phyloP scores from a whole-genome alignment of 2,797 vertebrate genomes.

The Poeciliopsis paucimaculata region DNA sequence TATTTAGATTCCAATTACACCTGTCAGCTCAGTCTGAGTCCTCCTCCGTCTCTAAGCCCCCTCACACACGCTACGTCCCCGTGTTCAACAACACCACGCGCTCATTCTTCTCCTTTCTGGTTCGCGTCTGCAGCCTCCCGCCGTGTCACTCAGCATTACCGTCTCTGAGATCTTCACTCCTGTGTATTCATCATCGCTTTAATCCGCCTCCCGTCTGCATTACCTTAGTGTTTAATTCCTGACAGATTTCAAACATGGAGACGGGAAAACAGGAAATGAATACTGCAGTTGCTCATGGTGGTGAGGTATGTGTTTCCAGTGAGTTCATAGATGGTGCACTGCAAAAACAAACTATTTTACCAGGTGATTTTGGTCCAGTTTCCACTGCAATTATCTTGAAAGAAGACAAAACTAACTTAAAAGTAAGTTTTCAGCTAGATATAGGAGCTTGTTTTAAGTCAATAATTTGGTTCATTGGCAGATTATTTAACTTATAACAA shows the following conservation, averaged over 20 bases:
- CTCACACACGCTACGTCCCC: slow-evolving; percentile 41
- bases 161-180: slow-evolving; percentile 24
- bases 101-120: slow-evolving; percentile 58
- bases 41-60: slow-evolving; percentile 56
- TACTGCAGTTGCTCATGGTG: not conserved
- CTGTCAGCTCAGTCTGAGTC: slow-evolving; percentile 70
- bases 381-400: too few relatives aligned
- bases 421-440: too few relatives aligned
- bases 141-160: slow-evolving; percentile 66
- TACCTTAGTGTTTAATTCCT: slow-evolving; percentile 6
- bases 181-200: slow-evolving; percentile 30
- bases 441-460: too few relatives aligned
- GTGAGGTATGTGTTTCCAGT: not conserved
- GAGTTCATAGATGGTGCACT: not conserved
- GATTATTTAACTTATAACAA: too few relatives aligned
- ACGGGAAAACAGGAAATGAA: slow-evolving; percentile 21
- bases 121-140: slow-evolving; percentile 51
- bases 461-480: too few relatives aligned
- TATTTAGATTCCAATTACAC: slow-evolving; percentile 81
- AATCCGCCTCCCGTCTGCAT: slow-evolving; percentile 46
- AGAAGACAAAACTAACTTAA: too few relatives aligned
- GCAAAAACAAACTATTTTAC: too few relatives aligned
- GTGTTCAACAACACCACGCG: slow-evolving; percentile 51
- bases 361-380: too few relatives aligned
- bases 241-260: slow-evolving; percentile 9